Conservation (phyloP, 2,113 vertebrate genomes). For the Poeciliopsis prolifica region DNA sequence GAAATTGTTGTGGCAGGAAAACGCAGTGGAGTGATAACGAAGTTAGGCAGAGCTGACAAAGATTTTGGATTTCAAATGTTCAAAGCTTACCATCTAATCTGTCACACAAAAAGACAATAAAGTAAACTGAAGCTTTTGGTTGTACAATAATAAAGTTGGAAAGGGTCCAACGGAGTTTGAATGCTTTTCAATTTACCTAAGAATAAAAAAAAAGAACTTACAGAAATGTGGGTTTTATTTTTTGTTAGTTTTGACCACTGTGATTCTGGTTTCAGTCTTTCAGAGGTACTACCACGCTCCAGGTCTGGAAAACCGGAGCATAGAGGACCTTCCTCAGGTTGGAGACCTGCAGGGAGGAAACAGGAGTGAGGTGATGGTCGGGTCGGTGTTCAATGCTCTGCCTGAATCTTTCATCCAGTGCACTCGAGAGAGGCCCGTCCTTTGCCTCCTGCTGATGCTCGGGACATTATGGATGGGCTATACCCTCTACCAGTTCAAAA, state of each 20-base stretch:
- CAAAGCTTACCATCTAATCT: not conserved
- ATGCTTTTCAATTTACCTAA: not conserved
- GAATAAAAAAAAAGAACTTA: not conserved
- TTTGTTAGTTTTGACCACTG: not conserved
- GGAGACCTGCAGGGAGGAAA: conserved; percentile 56
- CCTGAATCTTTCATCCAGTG: conserved; percentile 76
- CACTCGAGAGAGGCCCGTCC: conserved; percentile 88
- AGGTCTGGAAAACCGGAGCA: conserved; percentile 72
- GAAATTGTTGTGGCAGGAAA: too few relatives aligned
- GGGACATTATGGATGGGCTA: conserved; percentile 98
- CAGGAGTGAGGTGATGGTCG: conserved; percentile 46
- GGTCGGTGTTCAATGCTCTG: conserved; percentile 31
- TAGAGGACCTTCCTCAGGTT: conserved; percentile 48
- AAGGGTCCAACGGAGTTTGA: not conserved
- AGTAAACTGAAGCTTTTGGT: not conserved
- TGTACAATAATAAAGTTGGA: not conserved
- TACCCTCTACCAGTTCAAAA: conserved; percentile 97
- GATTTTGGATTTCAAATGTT: not conserved
- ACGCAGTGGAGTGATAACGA: too few relatives aligned
- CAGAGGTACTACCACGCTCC: conserved; percentile 86
- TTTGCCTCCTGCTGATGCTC: conserved; percentile 95
- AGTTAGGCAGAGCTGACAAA: not conserved
- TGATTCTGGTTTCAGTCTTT: conserved; percentile 84
- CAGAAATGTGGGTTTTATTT: too few relatives aligned
- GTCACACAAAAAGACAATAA: not conserved